A percentile compares a stretch with the other conserved stretches of the same genome.
These are phyloP conservation scores for Coilia nasus DNA, from an alignment of 2,797 vertebrate genomes.

Conservation along the genomic window DNA sequence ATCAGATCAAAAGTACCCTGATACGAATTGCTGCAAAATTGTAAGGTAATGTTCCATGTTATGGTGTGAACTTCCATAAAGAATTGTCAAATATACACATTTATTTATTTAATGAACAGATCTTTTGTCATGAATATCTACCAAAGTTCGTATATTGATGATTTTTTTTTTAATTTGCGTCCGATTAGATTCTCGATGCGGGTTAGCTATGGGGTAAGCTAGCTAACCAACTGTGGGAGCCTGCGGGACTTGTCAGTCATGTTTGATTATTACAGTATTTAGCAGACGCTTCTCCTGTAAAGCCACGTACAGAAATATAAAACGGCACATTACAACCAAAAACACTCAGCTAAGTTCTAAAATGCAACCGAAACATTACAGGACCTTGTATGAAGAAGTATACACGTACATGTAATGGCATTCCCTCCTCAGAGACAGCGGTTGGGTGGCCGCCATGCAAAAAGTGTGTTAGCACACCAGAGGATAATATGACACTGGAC, in stretches of 20 bases:
- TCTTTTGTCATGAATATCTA: not conserved
- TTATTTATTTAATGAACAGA: not conserved
- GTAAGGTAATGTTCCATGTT: not conserved
- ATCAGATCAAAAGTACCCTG: not conserved
- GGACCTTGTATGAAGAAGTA: too few relatives aligned
- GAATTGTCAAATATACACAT: not conserved
- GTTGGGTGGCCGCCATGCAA: too few relatives aligned
- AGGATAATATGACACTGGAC: not conserved
- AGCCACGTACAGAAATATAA: too few relatives aligned
- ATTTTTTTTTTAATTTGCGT: not conserved
- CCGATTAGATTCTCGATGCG: not conserved
- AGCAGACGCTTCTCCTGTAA: too few relatives aligned
- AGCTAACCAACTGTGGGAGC: not conserved
- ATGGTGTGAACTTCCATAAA: too few relatives aligned
- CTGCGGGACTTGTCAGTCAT: not conserved
- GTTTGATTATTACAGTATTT: too few relatives aligned
- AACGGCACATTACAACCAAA: too few relatives aligned
- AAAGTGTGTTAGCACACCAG: too few relatives aligned
- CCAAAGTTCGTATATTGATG: not conserved
- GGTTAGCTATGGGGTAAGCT: constrained; percentile 2
- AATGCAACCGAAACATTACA: too few relatives aligned
- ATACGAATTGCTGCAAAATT: not conserved
- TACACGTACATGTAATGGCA: not conserved
- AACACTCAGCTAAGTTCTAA: too few relatives aligned
- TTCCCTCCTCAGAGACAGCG: not conserved